These are phyloP conservation scores for Rattus norvegicus DNA, from an alignment of 2,113 vertebrate genomes.

Conservation along the genomic window DNA sequence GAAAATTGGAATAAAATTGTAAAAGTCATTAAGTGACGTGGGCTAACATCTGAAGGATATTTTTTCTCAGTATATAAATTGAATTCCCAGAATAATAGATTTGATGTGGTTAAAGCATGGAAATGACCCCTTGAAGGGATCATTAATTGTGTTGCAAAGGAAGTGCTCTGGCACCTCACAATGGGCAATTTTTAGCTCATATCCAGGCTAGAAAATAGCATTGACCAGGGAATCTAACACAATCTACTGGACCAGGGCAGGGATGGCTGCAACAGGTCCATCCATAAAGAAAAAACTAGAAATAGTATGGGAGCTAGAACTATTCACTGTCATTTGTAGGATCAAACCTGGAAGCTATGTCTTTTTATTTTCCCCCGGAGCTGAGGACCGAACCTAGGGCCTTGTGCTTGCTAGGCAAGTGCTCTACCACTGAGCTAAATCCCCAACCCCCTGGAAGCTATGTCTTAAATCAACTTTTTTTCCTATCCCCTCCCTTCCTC, in stretches of 20 bases:
- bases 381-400: too few species aligned
- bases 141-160: constrained; percentile 69
- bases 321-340: background rate
- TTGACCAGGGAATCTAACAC: constrained; percentile 17
- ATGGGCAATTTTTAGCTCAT: constrained; percentile 57
- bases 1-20: constrained; percentile 19
- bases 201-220: constrained; percentile 56
- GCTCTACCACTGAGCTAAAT: too few species aligned
- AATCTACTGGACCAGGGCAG: constrained; percentile 13
- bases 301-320: background rate
- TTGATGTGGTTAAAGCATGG: background rate
- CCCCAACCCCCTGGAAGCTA: background rate
- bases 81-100: background rate
- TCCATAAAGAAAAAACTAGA: constrained; percentile 22
- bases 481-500: too few species aligned
- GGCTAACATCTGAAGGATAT: background rate
- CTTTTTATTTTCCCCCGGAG: background rate
- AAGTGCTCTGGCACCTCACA: constrained; percentile 63
- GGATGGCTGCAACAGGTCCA: background rate
- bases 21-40: constrained; percentile 20
- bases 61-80: constrained; percentile 9
- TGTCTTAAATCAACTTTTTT: background rate
- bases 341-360: background rate
- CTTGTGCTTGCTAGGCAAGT: too few species aligned
- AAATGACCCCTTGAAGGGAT: background rate